phyloP scores from a whole-genome alignment of 1,140 invertebrate genomes.

The Himalopsyche phryganea region DNA sequence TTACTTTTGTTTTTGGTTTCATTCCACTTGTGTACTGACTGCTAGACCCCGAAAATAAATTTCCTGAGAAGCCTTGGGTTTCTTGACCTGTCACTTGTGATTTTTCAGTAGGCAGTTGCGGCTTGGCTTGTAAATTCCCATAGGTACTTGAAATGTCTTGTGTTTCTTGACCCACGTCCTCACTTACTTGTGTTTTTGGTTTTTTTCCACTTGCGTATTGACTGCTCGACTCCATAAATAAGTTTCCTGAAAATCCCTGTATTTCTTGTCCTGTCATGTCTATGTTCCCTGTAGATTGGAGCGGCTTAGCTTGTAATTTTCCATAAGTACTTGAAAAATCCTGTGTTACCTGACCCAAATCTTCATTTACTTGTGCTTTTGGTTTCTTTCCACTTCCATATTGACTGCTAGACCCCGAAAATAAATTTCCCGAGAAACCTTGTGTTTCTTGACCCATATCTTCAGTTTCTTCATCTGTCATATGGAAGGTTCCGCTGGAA shows the following conservation, averaged over 20 bases:
- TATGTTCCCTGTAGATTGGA: not conserved
- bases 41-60: not conserved
- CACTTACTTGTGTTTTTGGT: slow-evolving; percentile 19
- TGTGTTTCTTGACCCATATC: too few relatives aligned
- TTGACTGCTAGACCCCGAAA: too few relatives aligned
- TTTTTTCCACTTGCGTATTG: not conserved
- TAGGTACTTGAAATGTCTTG: slow-evolving; percentile 5
- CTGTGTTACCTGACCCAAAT: slow-evolving; percentile 39
- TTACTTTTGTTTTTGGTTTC: slow-evolving; percentile 1
- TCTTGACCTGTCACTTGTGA: slow-evolving; percentile 12
- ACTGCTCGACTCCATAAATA: not conserved
- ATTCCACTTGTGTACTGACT: slow-evolving; percentile 15
- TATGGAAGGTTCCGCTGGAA: too few relatives aligned
- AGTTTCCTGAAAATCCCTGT: slow-evolving; percentile 32
- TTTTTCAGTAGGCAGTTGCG: not conserved
- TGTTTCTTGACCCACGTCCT: slow-evolving; percentile 36
- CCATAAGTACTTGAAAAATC: slow-evolving; percentile 23
- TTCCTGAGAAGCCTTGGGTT: not conserved
- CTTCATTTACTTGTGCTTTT: slow-evolving; percentile 33
- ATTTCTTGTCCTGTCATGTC: not conserved
- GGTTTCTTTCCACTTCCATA: not conserved
- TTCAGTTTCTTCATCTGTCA: too few relatives aligned
- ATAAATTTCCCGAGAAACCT: too few relatives aligned
- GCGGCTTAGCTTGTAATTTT: not conserved
- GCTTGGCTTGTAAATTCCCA: not conserved